Percentiles rank a stretch among this genome's conserved stretches.
These are phyloP conservation scores for Orchestia grillus DNA, from an alignment of 1,140 invertebrate genomes.

Conservation along the genomic window DNA sequence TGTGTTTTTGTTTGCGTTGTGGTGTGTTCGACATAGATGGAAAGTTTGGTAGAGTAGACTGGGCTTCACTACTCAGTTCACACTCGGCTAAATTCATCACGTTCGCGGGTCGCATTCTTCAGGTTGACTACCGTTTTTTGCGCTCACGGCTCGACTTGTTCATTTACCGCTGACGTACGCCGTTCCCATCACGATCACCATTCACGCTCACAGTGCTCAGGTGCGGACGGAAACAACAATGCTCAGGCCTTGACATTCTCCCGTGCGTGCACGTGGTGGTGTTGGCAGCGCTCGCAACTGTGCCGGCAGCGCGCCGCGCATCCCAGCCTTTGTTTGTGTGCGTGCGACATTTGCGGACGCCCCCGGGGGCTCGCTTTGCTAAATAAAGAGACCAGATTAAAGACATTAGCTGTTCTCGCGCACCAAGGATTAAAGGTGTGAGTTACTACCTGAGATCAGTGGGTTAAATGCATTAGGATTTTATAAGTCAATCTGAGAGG, in stretches of 20 bases:
- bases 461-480: neutral
- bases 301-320: neutral
- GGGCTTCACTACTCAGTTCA: neutral
- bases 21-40: too few relatives aligned
- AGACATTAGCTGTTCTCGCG: neutral
- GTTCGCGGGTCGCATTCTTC: neutral
- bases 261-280: neutral
- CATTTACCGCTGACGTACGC: neutral
- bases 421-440: neutral
- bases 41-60: too few relatives aligned
- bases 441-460: neutral
- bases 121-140: too few relatives aligned
- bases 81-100: neutral
- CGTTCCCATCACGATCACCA: neutral
- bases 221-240: conserved; percentile 6
- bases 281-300: neutral
- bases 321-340: neutral
- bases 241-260: conserved; percentile 5
- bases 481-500: too few relatives aligned
- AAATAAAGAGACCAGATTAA: neutral
- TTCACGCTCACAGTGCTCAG: neutral
- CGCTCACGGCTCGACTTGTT: neutral
- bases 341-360: neutral
- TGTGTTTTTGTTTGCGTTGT: too few relatives aligned
- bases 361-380: neutral